Base-by-base conservation (phyloP, 2,888 invertebrate species). In the Dryadula phaetusa region DNA sequence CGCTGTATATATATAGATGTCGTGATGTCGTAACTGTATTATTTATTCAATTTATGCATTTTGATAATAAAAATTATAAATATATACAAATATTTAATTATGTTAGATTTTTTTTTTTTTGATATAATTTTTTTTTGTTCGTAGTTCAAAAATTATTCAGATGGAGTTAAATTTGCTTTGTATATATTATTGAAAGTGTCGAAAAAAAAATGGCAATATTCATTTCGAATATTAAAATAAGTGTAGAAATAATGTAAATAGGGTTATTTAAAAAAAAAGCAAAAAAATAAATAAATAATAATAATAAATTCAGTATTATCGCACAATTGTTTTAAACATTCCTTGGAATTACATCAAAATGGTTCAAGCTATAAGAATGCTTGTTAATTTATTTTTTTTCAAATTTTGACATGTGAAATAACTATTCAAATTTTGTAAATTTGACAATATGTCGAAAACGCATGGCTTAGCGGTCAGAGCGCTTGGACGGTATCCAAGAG, bases 271-370 rank as follows among this genome's bases (percentile, higher is more conserved):
- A 1, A 44, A 60, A 58, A 32, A 60, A 49, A 14, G 28, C 32
- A 22, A 56, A 54, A 54, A 47, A 25, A 18, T 6, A 32, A n/a
- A n/a, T n/a, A n/a, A n/a, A n/a, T n/a, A n/a, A n/a, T n/a, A n/a
- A n/a, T n/a, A n/a, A 49, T 18, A 40, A 58, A 60, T 60, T n/a
- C 69, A 69, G 69, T 69, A 69, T 69, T 69, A 69, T 52, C 65
- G 65, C 69, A 69, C 66, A 69, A 62, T 69, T 52, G n/a, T 58
- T 69, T 58, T 62, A 53, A 56, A 40, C 56, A 56, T 56, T 56
- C 56, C 56, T 56, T 40, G n/a, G 4, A 40, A 40, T 25, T 56
- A 16, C 40, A 22, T 40, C 8, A 56, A 40, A 56, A 22, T 22
- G 25, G 10, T 53, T 18, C 18, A 53, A 6, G 6, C 32, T 32